These are phyloP conservation scores for Paradisaea rubra DNA, from an alignment of 2,113 vertebrate species.

Conservation along the genomic window DNA sequence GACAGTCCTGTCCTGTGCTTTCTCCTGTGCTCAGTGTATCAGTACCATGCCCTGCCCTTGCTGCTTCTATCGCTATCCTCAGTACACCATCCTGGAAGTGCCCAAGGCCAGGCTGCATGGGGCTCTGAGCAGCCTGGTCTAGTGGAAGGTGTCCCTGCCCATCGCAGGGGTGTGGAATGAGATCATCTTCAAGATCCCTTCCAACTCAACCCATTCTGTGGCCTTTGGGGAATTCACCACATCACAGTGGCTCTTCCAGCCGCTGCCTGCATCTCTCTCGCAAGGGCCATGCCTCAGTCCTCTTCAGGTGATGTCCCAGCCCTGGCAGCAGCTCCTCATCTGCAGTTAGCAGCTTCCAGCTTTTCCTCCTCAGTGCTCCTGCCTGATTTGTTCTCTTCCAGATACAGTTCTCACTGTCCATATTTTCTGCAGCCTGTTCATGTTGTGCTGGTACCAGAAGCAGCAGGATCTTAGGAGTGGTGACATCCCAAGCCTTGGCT, in stretches of 20 bases:
- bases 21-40: background rate
- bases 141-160: too few relatives aligned
- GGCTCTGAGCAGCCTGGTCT: background rate
- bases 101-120: background rate
- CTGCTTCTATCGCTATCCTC: background rate
- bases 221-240: rapidly evolving
- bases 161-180: rapidly evolving
- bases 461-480: background rate
- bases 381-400: background rate
- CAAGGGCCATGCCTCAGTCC: rapidly evolving
- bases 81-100: rapidly evolving
- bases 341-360: background rate
- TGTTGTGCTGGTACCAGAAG: background rate
- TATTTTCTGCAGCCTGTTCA: background rate
- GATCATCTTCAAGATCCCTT: too few relatives aligned
- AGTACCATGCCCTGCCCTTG: background rate
- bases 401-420: rapidly evolving
- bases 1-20: background rate
- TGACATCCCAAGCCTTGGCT: background rate
- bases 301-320: background rate
- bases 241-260: background rate
- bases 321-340: background rate
- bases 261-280: background rate
- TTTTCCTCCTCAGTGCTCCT: background rate
- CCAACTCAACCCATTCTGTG: rapidly evolving